Evolutionary conservation across 2,797 vertebrate genomes (phyloP).

Genomic region (Chrosomus eos): DNA sequence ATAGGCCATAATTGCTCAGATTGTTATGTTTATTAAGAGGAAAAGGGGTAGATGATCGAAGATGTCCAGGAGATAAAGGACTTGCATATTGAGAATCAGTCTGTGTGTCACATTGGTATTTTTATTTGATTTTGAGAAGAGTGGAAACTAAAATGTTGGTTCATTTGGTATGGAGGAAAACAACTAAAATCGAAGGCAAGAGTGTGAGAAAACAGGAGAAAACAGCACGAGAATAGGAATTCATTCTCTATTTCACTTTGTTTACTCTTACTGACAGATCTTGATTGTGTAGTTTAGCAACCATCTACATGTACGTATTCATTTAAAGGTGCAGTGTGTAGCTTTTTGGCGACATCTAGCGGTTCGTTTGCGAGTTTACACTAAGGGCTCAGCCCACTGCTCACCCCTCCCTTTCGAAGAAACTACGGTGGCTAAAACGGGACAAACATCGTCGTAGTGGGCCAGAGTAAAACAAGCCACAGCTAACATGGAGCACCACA

Average conservation of each 20-base stretch:
- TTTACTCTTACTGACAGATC: background rate
- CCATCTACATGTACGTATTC: background rate
- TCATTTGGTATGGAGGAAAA: background rate
- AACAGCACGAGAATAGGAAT: background rate
- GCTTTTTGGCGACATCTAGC: no score
- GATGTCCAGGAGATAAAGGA: conserved; percentile 29
- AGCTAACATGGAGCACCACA: no score
- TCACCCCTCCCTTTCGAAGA: no score
- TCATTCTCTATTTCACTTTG: background rate
- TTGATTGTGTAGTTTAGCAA: conserved; percentile 5
- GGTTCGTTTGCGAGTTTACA: no score
- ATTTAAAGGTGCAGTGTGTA: no score
- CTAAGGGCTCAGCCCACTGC: no score
- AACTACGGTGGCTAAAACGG: no score
- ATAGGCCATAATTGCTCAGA: conserved; percentile 49
- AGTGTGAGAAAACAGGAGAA: background rate
- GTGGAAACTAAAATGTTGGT: conserved; percentile 1
- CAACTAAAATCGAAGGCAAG: background rate
- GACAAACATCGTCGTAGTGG: no score
- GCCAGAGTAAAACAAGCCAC: no score
- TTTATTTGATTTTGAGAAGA: background rate
- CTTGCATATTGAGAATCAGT: conserved; percentile 9
- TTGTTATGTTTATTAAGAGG: conserved; percentile 40
- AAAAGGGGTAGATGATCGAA: conserved; percentile 1
- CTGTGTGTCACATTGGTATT: conserved; percentile 18